These are phyloP conservation scores for Macaria liturata DNA, from an alignment of 2,888 invertebrate species.

Conservation along the genomic window DNA sequence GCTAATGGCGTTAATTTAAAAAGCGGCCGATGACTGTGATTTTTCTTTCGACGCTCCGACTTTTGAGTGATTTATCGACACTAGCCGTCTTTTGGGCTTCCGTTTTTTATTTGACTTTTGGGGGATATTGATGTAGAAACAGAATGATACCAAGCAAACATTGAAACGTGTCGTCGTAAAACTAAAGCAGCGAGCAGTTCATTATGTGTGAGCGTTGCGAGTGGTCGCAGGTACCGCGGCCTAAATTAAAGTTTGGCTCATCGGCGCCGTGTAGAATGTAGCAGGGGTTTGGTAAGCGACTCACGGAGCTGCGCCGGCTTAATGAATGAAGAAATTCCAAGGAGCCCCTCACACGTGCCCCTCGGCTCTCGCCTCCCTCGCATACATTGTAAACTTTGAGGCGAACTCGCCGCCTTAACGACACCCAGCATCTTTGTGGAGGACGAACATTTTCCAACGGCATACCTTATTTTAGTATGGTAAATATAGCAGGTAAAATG, in stretches of 20 bases:
- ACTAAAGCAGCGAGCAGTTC: slow-evolving; percentile 72
- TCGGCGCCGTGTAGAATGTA: slow-evolving; percentile 65
- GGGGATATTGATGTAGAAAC: not conserved
- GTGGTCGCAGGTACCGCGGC: slow-evolving; percentile 64
- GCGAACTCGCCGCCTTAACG: slow-evolving; percentile 40
- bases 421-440: slow-evolving; percentile 29
- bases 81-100: slow-evolving; percentile 43
- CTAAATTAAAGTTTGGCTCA: slow-evolving; percentile 78
- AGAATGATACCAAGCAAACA: not conserved
- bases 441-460: slow-evolving; percentile 19
- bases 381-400: slow-evolving; percentile 61
- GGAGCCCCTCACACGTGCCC: slow-evolving; percentile 63
- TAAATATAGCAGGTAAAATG: not conserved
- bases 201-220: slow-evolving; percentile 62
- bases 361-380: slow-evolving; percentile 50
- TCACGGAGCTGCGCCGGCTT: slow-evolving; percentile 68
- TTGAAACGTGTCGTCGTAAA: slow-evolving; percentile 46
- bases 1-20: slow-evolving; percentile 83
- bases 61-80: slow-evolving; percentile 75
- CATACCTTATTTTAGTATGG: slow-evolving; percentile 21
- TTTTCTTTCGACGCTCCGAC: slow-evolving; percentile 67
- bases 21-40: slow-evolving; percentile 79
- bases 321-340: slow-evolving; percentile 80
- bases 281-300: slow-evolving; percentile 65
- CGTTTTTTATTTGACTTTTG: slow-evolving; percentile 38